phyloP scores from a whole-genome alignment of 2,113 vertebrate genomes.

The Myotis brandtii region DNA sequence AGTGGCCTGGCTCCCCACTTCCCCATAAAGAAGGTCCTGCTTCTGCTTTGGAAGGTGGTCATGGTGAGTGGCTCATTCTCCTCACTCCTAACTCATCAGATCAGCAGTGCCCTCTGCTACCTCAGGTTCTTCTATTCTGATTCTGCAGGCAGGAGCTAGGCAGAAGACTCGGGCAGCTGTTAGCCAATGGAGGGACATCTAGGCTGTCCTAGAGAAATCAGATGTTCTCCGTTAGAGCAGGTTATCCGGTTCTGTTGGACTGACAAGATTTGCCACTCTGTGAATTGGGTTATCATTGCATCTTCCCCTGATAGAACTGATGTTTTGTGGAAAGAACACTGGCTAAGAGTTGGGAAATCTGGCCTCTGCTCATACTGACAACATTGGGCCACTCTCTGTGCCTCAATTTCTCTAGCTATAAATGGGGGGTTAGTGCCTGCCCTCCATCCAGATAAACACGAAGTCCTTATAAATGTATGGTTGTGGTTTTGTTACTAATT shows the following conservation, averaged over 20 bases:
- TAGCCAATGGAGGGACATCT: not conserved
- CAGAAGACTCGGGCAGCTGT: not conserved
- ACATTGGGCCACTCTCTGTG: not conserved
- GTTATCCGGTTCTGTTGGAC: not conserved
- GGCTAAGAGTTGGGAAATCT: not conserved
- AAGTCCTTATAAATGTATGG: not conserved
- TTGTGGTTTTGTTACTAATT: conserved; percentile 22
- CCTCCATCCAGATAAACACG: not conserved
- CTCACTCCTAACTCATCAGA: not conserved
- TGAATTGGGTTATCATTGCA: not conserved
- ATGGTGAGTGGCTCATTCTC: conserved; percentile 88
- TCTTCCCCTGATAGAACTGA: not conserved
- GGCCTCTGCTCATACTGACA: not conserved
- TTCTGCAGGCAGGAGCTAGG: not conserved
- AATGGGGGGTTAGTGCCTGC: not conserved
- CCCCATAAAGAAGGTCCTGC: conserved; percentile 98
- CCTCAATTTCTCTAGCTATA: conserved; percentile 41
- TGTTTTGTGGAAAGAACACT: not conserved
- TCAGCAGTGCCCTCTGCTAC: not conserved
- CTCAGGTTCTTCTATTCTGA: not conserved
- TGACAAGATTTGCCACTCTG: not conserved
- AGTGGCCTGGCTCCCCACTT: conserved; percentile 97
- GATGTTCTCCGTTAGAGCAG: not conserved
- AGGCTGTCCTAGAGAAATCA: not conserved
- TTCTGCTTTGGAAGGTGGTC: conserved; percentile 97